These are phyloP conservation scores for Phoebastria nigripes DNA, from an alignment of 2,797 vertebrate genomes.

Conservation along the genomic window DNA sequence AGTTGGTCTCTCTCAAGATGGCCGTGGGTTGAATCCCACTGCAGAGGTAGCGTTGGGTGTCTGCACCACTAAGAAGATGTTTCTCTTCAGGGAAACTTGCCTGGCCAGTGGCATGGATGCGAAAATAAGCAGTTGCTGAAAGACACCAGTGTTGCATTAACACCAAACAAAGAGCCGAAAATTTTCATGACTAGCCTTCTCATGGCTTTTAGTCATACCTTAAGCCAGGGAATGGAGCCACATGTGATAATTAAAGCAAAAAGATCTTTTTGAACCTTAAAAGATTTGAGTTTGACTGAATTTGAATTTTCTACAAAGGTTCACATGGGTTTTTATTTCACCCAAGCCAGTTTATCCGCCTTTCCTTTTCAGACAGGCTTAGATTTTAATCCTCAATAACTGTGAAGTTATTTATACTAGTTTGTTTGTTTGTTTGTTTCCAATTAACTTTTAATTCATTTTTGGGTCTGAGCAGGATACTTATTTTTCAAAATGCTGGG, in stretches of 20 bases:
- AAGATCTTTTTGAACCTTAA: conserved; percentile 55
- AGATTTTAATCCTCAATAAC: conserved; percentile 50
- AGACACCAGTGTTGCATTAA: not conserved
- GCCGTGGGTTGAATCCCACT: not conserved
- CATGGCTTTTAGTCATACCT: conserved; percentile 38
- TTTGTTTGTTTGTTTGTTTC: conserved; percentile 59
- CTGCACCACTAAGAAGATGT: not conserved
- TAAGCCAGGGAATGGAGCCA: conserved; percentile 18
- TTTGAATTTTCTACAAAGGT: conserved; percentile 51
- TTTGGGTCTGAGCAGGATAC: conserved; percentile 19
- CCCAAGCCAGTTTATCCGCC: conserved; percentile 25
- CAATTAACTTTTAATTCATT: conserved; percentile 46
- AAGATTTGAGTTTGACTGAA: conserved; percentile 37
- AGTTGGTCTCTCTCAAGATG: not conserved
- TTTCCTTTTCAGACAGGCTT: conserved; percentile 44
- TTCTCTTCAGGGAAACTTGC: not conserved
- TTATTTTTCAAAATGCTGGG: conserved; percentile 50
- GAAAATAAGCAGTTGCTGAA: not conserved
- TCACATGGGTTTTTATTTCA: conserved; percentile 48
- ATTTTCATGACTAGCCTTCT: conserved; percentile 34
- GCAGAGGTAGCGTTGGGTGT: rapidly evolving
- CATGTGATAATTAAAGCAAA: conserved; percentile 42
- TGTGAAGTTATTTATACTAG: conserved; percentile 37
- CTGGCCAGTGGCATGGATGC: not conserved
- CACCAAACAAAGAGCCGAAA: not conserved